These are phyloP conservation scores for Polyommatus iphigenia DNA, from an alignment of 2,888 invertebrate species.

Conservation along the genomic window DNA sequence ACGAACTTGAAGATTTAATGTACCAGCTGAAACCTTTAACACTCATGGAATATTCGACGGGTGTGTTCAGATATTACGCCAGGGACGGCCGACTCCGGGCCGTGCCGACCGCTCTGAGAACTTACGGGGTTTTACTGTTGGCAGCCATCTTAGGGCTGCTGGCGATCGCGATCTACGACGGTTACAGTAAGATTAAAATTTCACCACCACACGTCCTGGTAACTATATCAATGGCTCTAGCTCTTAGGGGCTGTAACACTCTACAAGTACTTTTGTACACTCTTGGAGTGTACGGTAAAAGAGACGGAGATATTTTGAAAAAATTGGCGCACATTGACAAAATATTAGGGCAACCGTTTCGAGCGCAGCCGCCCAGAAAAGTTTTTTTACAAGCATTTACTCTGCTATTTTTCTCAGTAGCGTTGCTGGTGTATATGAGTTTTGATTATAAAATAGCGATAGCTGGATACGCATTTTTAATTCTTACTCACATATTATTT, in stretches of 20 bases:
- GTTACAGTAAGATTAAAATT: too few relatives aligned
- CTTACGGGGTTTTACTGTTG: background rate
- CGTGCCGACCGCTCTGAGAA: background rate
- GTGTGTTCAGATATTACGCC: conserved; percentile 5
- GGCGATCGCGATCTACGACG: background rate
- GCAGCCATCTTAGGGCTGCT: background rate
- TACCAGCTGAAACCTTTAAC: background rate
- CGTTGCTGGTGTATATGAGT: background rate
- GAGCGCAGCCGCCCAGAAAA: background rate
- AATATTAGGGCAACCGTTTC: background rate
- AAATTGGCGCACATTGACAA: background rate
- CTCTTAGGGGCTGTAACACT: too few relatives aligned
- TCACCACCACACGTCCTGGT: too few relatives aligned
- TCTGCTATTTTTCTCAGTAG: background rate
- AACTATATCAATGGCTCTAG: too few relatives aligned
- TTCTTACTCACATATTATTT: background rate
- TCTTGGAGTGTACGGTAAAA: conserved; percentile 1
- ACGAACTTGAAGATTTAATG: background rate
- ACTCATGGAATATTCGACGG: background rate
- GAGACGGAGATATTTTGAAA: background rate
- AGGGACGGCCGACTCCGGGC: background rate
- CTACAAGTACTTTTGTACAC: background rate
- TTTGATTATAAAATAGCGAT: background rate
- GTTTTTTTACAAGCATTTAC: background rate
- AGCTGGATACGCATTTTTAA: background rate